Percentiles rank a stretch among this genome's conserved stretches.
These are phyloP conservation scores for Willisornis vidua DNA, from an alignment of 2,113 vertebrate species.

Conservation along the genomic window DNA sequence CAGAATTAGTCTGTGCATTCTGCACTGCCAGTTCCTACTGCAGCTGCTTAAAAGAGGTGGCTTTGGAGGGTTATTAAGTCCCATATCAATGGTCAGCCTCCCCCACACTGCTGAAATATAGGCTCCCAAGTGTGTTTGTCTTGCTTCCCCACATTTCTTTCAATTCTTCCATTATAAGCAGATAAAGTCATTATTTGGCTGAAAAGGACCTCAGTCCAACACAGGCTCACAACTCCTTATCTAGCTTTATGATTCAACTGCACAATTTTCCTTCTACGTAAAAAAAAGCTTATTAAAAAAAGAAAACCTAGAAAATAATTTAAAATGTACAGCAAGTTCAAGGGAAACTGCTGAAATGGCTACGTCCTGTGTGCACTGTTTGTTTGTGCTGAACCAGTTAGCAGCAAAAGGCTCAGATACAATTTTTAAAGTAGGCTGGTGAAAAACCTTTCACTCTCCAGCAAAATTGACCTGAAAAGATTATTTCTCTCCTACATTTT, in stretches of 20 bases:
- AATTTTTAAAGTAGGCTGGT: neutral
- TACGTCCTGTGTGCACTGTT: neutral
- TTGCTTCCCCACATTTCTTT: conserved; percentile 36
- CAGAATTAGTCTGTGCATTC: neutral
- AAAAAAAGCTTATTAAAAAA: neutral
- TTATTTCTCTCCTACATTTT: neutral
- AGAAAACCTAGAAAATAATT: neutral
- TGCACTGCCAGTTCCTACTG: neutral
- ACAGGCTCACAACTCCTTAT: neutral
- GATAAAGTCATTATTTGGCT: conserved; percentile 41
- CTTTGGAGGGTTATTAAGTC: conserved; percentile 39
- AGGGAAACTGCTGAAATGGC: conserved; percentile 24
- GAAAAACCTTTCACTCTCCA: neutral
- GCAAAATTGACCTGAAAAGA: neutral
- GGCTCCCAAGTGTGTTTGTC: neutral
- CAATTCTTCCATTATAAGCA: conserved; percentile 36
- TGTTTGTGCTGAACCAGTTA: conserved; percentile 30
- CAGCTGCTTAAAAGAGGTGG: conserved; percentile 1
- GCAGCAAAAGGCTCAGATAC: neutral
- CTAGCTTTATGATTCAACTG: conserved; percentile 21
- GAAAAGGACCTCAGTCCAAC: neutral
- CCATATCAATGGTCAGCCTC: neutral
- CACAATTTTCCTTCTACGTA: neutral
- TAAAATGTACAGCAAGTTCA: neutral
- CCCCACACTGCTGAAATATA: neutral